Percentiles rank a stretch among this genome's conserved stretches.
phyloP scores from a whole-genome alignment of 1,140 invertebrate species.

The Eueides isabella region DNA sequence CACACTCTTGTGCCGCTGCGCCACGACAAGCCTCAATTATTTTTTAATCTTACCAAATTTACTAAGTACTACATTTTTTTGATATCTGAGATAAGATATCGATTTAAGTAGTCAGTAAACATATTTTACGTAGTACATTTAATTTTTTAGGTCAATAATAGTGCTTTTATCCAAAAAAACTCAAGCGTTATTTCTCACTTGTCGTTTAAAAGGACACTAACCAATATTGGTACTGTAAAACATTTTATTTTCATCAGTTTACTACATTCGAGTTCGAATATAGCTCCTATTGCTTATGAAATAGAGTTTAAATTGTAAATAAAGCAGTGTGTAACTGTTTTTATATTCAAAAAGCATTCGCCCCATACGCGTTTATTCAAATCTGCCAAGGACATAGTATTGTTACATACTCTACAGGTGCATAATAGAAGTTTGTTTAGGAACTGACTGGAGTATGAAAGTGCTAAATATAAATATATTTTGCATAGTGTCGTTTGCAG shows the following conservation, averaged over 20 bases:
- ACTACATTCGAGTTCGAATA: not conserved
- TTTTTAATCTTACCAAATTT: too few species aligned
- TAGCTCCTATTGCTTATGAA: not conserved
- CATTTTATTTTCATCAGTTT: not conserved
- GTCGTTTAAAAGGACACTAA: not conserved
- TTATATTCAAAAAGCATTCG: not conserved
- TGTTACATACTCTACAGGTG: conserved; percentile 12
- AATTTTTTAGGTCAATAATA: too few species aligned
- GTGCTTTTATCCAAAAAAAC: too few species aligned
- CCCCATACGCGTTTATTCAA: conserved; percentile 19
- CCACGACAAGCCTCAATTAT: too few species aligned
- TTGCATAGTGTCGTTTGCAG: not conserved
- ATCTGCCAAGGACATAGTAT: conserved; percentile 16
- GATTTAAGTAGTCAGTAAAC: too few species aligned
- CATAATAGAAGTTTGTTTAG: not conserved
- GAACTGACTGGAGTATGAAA: not conserved
- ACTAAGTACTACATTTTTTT: too few species aligned
- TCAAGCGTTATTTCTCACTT: not conserved
- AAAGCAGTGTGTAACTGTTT: not conserved
- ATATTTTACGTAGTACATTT: too few species aligned
- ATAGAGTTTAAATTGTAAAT: not conserved
- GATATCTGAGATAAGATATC: too few species aligned
- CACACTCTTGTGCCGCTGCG: too few species aligned
- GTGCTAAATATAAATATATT: not conserved
- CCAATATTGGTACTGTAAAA: not conserved